Evolutionary conservation across 1,140 invertebrate species (phyloP), one percentile per base, ranked within the genome.

Genomic region (Atta texana): DNA sequence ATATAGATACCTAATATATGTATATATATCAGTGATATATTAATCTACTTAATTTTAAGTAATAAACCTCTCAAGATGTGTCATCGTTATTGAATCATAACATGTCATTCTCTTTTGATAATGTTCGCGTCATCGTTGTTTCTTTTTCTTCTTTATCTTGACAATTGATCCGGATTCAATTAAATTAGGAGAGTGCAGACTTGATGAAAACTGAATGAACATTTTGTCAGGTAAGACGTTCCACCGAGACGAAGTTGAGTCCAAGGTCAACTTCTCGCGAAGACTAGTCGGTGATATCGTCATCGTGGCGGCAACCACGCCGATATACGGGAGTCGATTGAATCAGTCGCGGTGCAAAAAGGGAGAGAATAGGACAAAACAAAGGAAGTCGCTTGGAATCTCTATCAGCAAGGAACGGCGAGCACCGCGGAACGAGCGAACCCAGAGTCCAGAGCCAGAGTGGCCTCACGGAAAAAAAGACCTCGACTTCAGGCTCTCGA

Each of bases 301-400:
- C 82, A 55, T 57, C 39, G 69, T 59, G 72, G 75, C 55, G 76
- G 82, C 69, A 53, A 28, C 63, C 78, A 64, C 69, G 71, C 53
- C 80, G 86, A 82, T 87, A 86, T 68, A 90, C 88, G 88, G 74
- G 80, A 91, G 88, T 87, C 88, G 90, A 91, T 91, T 90, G 90
- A 91, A 92, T 90, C 91, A 89, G 90, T 87, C 72, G 85, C 66
- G 61, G 53, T 53, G 77, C 72, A 88, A 91, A 91, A 92, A 92
- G 86, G 89, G 81, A 76, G 78, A 64, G 74, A 85, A 74, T 61
- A 66, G 87, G 88, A 90, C 88, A 92, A 93, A 92, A 93, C 85
- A 92, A 90, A 89, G 90, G 87, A 86, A 89, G 87, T 91, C 91
- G 90, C 75, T 66, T 90, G 90, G 92, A 92, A 93, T 93, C 91